These are phyloP conservation scores for Albula goreensis DNA, from an alignment of 2,113 vertebrate species.

Conservation along the genomic window DNA sequence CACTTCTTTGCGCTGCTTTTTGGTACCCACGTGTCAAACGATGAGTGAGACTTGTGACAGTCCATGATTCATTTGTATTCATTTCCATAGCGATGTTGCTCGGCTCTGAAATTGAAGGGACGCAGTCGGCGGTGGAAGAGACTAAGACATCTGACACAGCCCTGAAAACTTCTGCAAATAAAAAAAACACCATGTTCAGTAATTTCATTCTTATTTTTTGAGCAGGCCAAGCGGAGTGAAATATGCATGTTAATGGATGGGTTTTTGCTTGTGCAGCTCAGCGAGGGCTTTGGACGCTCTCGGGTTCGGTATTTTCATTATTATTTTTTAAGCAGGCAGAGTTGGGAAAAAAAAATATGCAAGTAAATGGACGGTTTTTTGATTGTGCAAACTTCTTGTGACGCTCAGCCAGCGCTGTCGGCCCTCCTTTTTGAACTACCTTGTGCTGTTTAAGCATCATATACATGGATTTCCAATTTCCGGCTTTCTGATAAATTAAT, in stretches of 20 bases:
- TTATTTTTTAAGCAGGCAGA: neutral
- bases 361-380: constrained; percentile 6
- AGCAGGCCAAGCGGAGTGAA: neutral
- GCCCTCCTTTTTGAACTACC: neutral
- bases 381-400: neutral
- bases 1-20: neutral
- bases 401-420: neutral
- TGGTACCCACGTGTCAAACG: neutral
- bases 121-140: neutral
- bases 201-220: neutral
- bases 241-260: neutral
- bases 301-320: no score
- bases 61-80: constrained; percentile 14
- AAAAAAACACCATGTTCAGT: neutral
- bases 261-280: neutral
- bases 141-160: neutral
- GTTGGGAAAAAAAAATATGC: neutral
- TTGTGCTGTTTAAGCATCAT: neutral
- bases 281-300: neutral
- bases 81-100: neutral
- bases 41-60: neutral
- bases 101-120: neutral
- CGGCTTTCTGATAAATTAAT: neutral
- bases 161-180: neutral
- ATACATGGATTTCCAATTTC: neutral